These are phyloP conservation scores for Gracilinanus agilis DNA, from an alignment of 2,113 vertebrate genomes.

Conservation along the genomic window DNA sequence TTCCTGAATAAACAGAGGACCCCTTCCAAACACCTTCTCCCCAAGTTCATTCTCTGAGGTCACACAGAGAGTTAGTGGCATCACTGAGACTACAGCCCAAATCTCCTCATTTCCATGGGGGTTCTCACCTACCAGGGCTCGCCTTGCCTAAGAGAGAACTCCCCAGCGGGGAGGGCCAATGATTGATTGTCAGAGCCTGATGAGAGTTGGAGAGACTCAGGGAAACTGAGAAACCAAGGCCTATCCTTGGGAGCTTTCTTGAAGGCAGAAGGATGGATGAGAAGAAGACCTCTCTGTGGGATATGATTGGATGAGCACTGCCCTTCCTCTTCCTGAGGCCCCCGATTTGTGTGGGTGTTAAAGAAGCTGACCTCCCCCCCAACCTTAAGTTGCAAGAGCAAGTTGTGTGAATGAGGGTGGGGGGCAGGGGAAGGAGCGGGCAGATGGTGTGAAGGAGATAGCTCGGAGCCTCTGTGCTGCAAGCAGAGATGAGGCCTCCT, in stretches of 20 bases:
- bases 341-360: constrained; percentile 26
- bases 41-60: background rate
- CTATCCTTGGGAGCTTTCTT: background rate
- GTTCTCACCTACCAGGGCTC: background rate
- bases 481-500: background rate
- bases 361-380: constrained; percentile 1
- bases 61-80: background rate
- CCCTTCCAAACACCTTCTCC: background rate
- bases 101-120: background rate
- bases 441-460: constrained; percentile 63
- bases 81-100: background rate
- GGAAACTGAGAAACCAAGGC: background rate
- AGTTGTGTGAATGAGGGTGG: constrained; percentile 26
- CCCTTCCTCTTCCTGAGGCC: background rate
- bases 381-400: constrained; percentile 5
- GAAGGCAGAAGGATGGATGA: background rate
- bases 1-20: background rate
- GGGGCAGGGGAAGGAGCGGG: constrained; percentile 27
- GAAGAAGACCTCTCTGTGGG: background rate
- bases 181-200: background rate
- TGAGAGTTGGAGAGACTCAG: background rate
- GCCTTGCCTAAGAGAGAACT: background rate
- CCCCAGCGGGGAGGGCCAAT: background rate
- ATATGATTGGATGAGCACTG: background rate
- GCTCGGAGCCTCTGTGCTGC: constrained; percentile 6